A percentile compares a stretch with the other conserved stretches of the same genome.
phyloP scores from a whole-genome alignment of 2,113 vertebrate genomes.

The Rhinoderma darwinii region DNA sequence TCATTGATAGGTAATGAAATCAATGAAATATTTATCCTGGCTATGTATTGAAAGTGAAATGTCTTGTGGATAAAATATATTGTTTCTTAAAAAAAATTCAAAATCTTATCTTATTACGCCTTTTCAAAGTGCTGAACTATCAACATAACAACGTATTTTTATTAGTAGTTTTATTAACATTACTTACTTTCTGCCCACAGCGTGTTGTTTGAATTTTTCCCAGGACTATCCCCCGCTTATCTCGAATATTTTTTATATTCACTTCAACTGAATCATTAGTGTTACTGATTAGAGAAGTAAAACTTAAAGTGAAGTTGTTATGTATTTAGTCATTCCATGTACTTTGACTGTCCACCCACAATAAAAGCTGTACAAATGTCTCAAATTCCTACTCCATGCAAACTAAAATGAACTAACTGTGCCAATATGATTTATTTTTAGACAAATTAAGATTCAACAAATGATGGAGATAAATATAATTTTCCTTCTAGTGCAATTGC shows the following conservation, averaged over 20 bases:
- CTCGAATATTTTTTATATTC: slow-evolving; percentile 21
- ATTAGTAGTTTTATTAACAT: background rate
- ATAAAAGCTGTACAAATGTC: slow-evolving; percentile 1
- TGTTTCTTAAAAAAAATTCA: background rate
- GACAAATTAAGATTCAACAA: background rate
- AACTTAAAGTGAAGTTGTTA: slow-evolving; percentile 28
- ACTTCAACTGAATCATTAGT: slow-evolving; percentile 8
- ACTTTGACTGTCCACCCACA: slow-evolving; percentile 17
- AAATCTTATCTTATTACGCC: background rate
- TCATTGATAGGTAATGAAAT: background rate
- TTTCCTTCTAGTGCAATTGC: background rate
- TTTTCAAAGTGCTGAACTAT: background rate
- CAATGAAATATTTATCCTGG: background rate
- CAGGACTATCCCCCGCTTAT: slow-evolving; percentile 29
- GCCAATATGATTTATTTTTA: background rate
- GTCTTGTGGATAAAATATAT: background rate
- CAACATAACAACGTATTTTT: background rate
- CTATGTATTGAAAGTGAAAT: background rate
- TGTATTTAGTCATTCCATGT: slow-evolving; percentile 23
- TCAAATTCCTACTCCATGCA: background rate
- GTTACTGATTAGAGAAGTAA: slow-evolving; percentile 21
- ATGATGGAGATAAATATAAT: too few relatives aligned
- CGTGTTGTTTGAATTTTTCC: background rate
- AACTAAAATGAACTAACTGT: background rate
- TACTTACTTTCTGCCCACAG: slow-evolving; percentile 11